Evolutionary conservation across 2,113 vertebrate species (phyloP).

Genomic region (Empidonax traillii): DNA sequence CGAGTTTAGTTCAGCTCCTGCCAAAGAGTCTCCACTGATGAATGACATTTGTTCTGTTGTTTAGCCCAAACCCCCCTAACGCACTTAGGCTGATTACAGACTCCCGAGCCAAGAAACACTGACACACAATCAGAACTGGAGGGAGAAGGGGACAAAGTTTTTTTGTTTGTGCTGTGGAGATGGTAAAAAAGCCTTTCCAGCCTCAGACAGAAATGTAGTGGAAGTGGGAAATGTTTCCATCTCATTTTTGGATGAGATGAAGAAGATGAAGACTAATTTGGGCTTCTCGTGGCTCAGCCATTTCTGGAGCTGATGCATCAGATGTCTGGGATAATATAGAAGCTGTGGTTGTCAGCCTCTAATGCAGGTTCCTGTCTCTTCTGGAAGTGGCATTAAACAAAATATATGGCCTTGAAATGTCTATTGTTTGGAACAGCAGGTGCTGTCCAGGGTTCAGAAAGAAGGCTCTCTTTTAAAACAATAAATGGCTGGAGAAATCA

Average conservation of each 20-base stretch:
- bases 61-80: not conserved
- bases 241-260: not conserved
- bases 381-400: not conserved
- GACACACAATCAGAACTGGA: not conserved
- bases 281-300: not conserved
- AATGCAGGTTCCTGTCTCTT: not conserved
- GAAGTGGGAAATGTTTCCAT: not conserved
- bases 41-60: constrained; percentile 11
- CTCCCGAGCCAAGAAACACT: constrained; percentile 6
- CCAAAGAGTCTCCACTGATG: constrained; percentile 3
- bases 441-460: not conserved
- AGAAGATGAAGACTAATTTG: not conserved
- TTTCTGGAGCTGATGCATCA: not conserved
- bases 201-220: not conserved
- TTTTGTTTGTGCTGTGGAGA: not conserved
- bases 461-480: not conserved
- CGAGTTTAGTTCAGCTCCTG: not conserved
- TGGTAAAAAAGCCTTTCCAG: not conserved
- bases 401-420: not conserved
- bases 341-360: not conserved
- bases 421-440: not conserved
- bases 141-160: not conserved
- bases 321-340: not conserved
- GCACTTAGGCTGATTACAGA: constrained; percentile 10
- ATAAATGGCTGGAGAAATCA: not conserved